Conservation (phyloP, 1,140 invertebrate genomes). For the Bombus superbus region DNA sequence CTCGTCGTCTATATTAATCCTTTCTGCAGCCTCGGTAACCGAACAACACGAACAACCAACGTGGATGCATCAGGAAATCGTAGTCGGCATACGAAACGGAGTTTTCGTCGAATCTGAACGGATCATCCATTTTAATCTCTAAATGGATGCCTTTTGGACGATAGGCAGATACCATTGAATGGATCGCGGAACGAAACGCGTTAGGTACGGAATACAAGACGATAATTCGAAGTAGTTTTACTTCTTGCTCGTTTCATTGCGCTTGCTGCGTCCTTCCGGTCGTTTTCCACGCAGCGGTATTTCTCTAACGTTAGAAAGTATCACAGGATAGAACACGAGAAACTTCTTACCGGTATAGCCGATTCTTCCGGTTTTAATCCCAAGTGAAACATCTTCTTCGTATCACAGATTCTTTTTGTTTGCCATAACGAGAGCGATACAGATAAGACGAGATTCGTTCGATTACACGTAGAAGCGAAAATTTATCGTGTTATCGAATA, state of each 20-base stretch:
- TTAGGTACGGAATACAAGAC: neutral
- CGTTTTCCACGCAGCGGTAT: neutral
- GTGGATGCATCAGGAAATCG: neutral
- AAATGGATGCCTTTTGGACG: neutral
- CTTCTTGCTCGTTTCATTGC: neutral
- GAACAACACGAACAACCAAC: neutral
- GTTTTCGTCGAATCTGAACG: neutral
- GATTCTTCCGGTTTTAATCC: too few relatives aligned
- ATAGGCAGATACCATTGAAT: neutral
- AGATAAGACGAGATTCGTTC: too few relatives aligned
- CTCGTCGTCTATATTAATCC: slow-evolving; percentile 46
- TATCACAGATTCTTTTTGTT: too few relatives aligned
- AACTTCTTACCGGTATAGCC: too few relatives aligned
- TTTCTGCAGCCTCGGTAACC: slow-evolving; percentile 11
- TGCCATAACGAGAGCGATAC: too few relatives aligned
- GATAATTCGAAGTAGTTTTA: neutral
- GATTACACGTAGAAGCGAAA: too few relatives aligned
- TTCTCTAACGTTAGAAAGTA: neutral
- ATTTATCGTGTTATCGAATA: too few relatives aligned
- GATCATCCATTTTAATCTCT: slow-evolving; percentile 6
- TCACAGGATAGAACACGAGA: too few relatives aligned
- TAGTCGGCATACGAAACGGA: neutral
- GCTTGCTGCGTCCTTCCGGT: neutral
- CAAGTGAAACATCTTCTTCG: too few relatives aligned
- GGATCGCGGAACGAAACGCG: neutral